Conservation (phyloP, 37 sponge, comb jelly and placozoan genomes). For the Aphrocallistes beatrix region DNA sequence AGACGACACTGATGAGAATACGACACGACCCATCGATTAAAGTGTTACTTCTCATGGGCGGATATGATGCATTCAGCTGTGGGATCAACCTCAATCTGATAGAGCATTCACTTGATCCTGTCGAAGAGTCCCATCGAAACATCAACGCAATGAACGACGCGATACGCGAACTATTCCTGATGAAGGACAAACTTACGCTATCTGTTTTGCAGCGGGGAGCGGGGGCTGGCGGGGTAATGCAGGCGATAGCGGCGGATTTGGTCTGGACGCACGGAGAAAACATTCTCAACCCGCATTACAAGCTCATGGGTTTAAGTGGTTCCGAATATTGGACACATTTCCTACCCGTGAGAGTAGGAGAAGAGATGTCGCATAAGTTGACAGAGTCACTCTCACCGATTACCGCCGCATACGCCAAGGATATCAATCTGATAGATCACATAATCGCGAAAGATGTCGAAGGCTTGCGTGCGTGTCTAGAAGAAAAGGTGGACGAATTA, state of each 20-base stretch:
- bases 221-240: conserved; percentile 30
- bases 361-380: neutral
- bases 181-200: neutral
- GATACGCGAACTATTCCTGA: neutral
- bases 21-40: neutral
- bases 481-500: no score
- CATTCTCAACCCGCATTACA: conserved; percentile 25
- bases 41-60: conserved; percentile 11
- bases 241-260: conserved; percentile 22
- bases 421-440: conserved; percentile 22
- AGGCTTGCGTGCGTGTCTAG: no score
- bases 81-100: conserved; percentile 21
- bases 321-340: conserved; percentile 29
- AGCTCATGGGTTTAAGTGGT: conserved; percentile 18
- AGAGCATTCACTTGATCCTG: neutral
- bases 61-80: conserved; percentile 12
- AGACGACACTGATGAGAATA: neutral
- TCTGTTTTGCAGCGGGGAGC: conserved; percentile 18
- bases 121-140: conserved; percentile 11
- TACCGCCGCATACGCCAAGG: neutral
- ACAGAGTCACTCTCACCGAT: neutral
- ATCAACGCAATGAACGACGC: conserved; percentile 21
- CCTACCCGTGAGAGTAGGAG: conserved; percentile 18
- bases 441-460: neutral
- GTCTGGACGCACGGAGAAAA: neutral